Percentiles rank a stretch among this genome's conserved stretches.
Conservation (phyloP, 2,797 vertebrate genomes). For the Falco columbarius region DNA sequence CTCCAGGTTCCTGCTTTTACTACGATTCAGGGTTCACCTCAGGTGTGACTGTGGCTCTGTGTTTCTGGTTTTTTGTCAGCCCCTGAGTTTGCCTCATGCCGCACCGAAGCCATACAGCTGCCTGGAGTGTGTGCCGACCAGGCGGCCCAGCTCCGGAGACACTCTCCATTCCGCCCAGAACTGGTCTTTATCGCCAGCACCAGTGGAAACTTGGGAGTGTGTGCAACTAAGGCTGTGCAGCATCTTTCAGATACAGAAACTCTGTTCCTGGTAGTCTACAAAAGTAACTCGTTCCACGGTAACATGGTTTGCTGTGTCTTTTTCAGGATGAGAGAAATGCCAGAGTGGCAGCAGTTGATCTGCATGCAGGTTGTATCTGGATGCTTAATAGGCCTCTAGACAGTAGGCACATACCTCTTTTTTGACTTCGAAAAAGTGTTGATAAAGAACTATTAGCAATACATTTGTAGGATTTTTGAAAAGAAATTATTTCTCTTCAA, state of each 20-base stretch:
- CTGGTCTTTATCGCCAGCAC: accelerated
- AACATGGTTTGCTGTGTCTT: neutral
- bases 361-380: neutral
- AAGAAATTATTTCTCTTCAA: neutral
- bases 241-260: neutral
- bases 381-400: neutral
- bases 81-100: neutral
- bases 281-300: neutral
- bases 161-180: no score
- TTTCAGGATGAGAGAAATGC: neutral
- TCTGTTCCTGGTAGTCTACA: neutral
- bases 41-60: neutral
- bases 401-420: neutral
- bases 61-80: neutral
- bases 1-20: neutral
- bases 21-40: no score
- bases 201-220: accelerated
- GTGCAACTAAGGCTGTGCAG: neutral
- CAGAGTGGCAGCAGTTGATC: neutral
- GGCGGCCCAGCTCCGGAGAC: neutral
- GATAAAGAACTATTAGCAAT: neutral
- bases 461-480: neutral
- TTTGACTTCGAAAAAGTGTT: neutral
- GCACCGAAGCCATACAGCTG: accelerated
- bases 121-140: neutral